A percentile compares a stretch with the other conserved stretches of the same genome.
Evolutionary conservation across 2,797 vertebrate genomes (phyloP).

Genomic region (Leptoclinus maculatus): DNA sequence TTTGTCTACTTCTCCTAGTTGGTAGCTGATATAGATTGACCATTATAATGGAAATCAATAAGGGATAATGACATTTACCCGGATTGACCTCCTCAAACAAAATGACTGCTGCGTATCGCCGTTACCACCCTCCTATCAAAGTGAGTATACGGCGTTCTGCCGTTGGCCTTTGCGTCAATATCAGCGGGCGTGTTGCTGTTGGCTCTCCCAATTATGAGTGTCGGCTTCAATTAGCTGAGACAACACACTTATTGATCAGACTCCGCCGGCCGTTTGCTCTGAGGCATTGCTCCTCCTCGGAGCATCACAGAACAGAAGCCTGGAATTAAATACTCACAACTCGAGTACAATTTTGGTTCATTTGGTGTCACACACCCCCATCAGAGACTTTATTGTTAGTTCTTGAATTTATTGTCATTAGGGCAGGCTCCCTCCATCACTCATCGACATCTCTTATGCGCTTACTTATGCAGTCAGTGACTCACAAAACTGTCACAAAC

Average conservation of each 20-base stretch:
- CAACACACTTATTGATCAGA: constrained; percentile 76
- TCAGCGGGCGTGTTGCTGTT: constrained; percentile 48
- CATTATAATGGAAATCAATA: constrained; percentile 34
- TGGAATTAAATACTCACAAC: constrained; percentile 22
- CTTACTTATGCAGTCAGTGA: not conserved
- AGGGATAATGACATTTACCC: constrained; percentile 7
- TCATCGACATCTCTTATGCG: not conserved
- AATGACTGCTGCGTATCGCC: not conserved
- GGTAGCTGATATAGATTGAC: constrained; percentile 8
- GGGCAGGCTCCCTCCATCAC: not conserved
- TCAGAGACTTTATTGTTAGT: not conserved
- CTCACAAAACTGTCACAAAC: not conserved
- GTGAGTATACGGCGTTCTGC: constrained; percentile 27
- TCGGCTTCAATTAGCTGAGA: constrained; percentile 75
- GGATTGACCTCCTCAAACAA: constrained; percentile 26
- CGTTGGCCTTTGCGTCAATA: constrained; percentile 57
- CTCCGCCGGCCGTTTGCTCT: constrained; percentile 36
- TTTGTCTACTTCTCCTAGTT: not conserved
- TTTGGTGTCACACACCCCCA: not conserved
- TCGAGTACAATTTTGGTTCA: not conserved
- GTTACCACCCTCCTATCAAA: constrained; percentile 30
- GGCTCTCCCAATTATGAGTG: constrained; percentile 70
- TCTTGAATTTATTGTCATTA: not conserved
- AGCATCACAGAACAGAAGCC: constrained; percentile 15
- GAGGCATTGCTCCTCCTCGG: constrained; percentile 36